These are phyloP conservation scores for Penaeus vannamei DNA, from an alignment of 1,140 invertebrate genomes.

Conservation along the genomic window DNA sequence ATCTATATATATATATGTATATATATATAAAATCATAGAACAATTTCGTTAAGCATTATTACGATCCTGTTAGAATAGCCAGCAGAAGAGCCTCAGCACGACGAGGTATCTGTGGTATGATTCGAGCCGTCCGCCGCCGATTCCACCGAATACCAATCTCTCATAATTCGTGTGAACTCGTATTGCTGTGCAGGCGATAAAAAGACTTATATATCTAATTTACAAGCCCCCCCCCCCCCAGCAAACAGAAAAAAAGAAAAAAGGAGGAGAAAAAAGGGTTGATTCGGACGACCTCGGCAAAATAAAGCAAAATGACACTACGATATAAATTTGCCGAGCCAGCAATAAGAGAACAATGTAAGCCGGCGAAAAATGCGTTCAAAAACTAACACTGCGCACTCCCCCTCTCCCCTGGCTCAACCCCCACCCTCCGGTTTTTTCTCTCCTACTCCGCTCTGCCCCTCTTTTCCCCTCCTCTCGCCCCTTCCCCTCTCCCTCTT, in stretches of 20 bases:
- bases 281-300: background rate
- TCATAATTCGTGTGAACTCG: too few species aligned
- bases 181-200: too few species aligned
- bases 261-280: background rate
- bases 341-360: background rate
- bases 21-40: background rate
- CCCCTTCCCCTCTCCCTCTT: too few species aligned
- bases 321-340: background rate
- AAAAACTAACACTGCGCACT: background rate
- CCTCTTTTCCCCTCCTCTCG: background rate
- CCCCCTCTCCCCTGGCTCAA: background rate
- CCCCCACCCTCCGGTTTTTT: background rate
- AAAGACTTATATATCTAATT: too few species aligned
- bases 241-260: background rate
- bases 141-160: too few species aligned
- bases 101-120: too few species aligned
- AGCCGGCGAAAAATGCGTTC: background rate
- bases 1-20: constrained; percentile 18
- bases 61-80: too few species aligned
- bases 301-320: background rate
- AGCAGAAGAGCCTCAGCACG: too few species aligned
- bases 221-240: too few species aligned
- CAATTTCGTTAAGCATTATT: too few species aligned
- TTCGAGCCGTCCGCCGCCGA: too few species aligned
- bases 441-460: background rate